phyloP scores from a whole-genome alignment of 2,888 invertebrate genomes.

The Polietes domitor region DNA sequence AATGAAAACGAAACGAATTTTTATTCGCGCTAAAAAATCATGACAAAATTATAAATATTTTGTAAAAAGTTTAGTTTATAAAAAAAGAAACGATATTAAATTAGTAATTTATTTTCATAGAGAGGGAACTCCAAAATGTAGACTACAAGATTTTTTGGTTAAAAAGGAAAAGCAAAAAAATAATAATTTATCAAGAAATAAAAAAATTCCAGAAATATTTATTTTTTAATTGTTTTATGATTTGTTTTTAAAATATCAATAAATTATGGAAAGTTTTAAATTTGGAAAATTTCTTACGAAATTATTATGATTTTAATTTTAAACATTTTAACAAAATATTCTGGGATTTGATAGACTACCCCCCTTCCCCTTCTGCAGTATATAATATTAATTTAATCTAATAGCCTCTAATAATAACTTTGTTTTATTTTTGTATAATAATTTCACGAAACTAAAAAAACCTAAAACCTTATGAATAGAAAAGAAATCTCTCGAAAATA shows the following conservation, averaged over 20 bases:
- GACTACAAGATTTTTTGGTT: too few species aligned
- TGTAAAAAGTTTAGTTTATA: background rate
- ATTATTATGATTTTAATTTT: background rate
- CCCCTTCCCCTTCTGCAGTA: background rate
- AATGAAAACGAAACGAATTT: background rate
- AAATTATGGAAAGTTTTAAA: too few species aligned
- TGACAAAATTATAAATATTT: background rate
- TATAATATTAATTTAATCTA: background rate
- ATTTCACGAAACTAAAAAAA: background rate
- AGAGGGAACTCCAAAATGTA: background rate
- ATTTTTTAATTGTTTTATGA: background rate
- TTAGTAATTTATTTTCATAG: conserved; percentile 16
- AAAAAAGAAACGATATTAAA: conserved; percentile 13
- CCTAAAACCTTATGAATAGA: background rate
- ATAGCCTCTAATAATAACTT: background rate
- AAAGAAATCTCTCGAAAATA: background rate
- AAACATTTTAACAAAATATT: background rate
- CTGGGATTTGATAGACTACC: background rate
- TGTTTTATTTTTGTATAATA: background rate
- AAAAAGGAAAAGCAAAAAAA: too few species aligned
- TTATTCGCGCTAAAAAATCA: background rate
- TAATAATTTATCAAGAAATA: too few species aligned
- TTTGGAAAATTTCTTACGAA: too few species aligned
- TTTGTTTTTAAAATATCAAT: too few species aligned
- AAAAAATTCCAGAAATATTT: background rate